Base-by-base conservation (phyloP, 2,888 invertebrate species). In the Chaetogeoica ovagalla region DNA sequence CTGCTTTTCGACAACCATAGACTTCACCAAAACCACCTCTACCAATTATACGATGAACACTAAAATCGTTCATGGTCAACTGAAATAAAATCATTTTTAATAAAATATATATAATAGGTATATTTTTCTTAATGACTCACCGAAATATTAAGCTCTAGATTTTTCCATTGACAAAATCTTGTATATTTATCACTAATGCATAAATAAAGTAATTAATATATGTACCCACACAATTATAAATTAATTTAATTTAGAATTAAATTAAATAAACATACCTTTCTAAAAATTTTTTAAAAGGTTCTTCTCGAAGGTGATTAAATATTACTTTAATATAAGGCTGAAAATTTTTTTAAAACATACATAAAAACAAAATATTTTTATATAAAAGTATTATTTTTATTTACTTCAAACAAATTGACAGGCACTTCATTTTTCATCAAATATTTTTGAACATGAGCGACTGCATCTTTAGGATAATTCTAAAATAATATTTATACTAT, bases 1-100 rank as follows among this genome's bases (percentile, higher is more conserved):
- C 99, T 82, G 98, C 98, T 88, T 99, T 99, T 86, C 99, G 92
- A 87, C 98, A 99, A 76, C 99, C 99, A 88, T 99, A 99, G 82
- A 98, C 98, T 89, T 99, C 99, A 71, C 99, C 99, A 87, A 99
- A 99, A 70, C 99, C 99, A 72, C 99, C 99, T 84, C 99, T 90
- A 39, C 99, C 99, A 85, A 99, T 99, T 86, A 99, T 99, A 86
- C 99, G 93, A 89, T 99, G 99, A 84, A 99, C 98, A 88, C 97
- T 98, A 89, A 99, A 99, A 91, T 99, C 99, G 89, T 99, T 99
- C 98, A 99, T 99, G 85, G 98, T 97, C 88, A 99, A 90, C 93
- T 95, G 88, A 71, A 89, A 89, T 83, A 83, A 82, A 48, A 48
- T 13, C 11, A 13, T 48, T 9, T 15, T 19, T n/a, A 48, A 66